Conservation (phyloP, 1,140 invertebrate species). For the Achatina immaculata region DNA sequence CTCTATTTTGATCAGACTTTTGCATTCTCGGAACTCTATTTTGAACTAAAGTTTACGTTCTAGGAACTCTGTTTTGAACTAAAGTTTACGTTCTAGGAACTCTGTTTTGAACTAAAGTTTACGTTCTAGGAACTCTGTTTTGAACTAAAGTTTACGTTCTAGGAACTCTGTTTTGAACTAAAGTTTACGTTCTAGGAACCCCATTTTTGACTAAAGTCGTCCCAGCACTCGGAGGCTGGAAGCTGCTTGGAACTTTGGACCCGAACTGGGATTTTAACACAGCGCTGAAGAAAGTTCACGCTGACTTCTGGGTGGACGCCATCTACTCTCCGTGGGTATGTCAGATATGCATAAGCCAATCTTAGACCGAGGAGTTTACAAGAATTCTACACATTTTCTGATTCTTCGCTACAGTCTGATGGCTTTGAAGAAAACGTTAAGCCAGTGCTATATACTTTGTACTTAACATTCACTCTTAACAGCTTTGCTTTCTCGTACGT, state of each 20-base stretch:
- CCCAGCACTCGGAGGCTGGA: constrained; percentile 57
- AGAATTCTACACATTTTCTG: not conserved
- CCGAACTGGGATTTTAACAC: constrained; percentile 52
- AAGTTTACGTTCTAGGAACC: constrained; percentile 38
- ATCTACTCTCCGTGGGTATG: constrained; percentile 54
- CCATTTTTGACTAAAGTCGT: constrained; percentile 59
- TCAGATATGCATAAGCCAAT: not conserved
- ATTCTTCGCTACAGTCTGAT: not conserved
- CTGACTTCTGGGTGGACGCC: constrained; percentile 62
- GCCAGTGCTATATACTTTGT: not conserved
- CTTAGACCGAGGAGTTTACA: not conserved
- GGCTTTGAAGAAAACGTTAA: not conserved
- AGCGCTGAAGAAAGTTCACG: constrained; percentile 54
- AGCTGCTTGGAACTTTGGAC: constrained; percentile 51
- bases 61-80: not conserved
- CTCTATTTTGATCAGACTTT: not conserved
- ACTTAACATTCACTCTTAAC: not conserved
- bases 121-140: not conserved
- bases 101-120: not conserved
- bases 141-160: not conserved
- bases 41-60: not conserved
- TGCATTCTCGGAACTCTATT: not conserved
- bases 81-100: not conserved
- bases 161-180: not conserved
- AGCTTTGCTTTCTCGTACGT: not conserved